phyloP scores from a whole-genome alignment of 2,888 invertebrate genomes.

The Encarsia formosa region DNA sequence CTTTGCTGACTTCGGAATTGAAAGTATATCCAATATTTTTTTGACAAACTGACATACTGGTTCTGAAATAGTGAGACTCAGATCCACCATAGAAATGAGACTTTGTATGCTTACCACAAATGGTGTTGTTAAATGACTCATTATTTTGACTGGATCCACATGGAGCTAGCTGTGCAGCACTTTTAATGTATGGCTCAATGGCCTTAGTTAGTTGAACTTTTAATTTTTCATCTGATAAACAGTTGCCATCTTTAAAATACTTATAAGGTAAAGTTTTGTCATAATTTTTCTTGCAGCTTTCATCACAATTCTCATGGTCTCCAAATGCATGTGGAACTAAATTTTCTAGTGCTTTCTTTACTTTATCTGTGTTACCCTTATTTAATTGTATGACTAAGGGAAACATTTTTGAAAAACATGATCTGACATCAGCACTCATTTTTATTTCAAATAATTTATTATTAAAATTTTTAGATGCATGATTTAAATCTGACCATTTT shows the following conservation, averaged over 20 bases:
- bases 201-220: background rate
- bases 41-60: slow-evolving; percentile 6
- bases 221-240: background rate
- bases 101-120: slow-evolving; percentile 11
- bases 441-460: slow-evolving; percentile 20
- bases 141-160: background rate
- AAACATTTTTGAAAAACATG: slow-evolving; percentile 16
- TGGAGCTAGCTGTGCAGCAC: background rate
- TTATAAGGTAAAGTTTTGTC: background rate
- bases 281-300: background rate
- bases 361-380: background rate
- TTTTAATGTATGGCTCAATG: background rate
- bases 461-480: slow-evolving; percentile 7
- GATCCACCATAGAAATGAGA: slow-evolving; percentile 5
- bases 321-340: slow-evolving; percentile 11
- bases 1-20: background rate
- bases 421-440: slow-evolving; percentile 11
- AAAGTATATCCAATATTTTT: slow-evolving; percentile 6
- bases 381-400: slow-evolving; percentile 4
- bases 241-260: background rate
- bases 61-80: slow-evolving; percentile 4
- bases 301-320: background rate
- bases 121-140: background rate
- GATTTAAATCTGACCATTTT: slow-evolving; percentile 28
- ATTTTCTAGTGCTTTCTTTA: background rate